Conservation (phyloP, 2,888 invertebrate genomes). For the Drosophila neoperkinsi region DNA sequence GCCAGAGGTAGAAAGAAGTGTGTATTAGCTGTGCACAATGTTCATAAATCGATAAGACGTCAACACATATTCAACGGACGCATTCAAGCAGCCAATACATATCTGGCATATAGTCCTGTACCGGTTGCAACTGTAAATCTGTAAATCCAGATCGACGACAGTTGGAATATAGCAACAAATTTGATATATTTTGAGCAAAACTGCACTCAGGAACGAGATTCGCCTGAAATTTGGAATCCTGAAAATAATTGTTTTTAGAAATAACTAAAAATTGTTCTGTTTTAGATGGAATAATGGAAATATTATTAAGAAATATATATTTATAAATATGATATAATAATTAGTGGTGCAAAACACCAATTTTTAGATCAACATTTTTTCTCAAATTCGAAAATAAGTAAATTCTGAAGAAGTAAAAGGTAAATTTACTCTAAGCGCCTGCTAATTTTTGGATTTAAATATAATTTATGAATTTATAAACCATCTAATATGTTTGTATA, state of each 20-base stretch:
- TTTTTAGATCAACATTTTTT: background rate
- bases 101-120: background rate
- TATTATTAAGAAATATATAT: background rate
- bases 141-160: background rate
- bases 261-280: background rate
- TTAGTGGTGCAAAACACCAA: background rate
- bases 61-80: background rate
- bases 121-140: background rate
- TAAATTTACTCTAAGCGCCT: no score
- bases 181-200: background rate
- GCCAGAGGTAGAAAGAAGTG: background rate
- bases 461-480: background rate
- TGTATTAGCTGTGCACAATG: background rate
- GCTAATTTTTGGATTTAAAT: background rate
- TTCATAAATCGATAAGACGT: background rate
- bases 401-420: background rate
- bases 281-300: background rate
- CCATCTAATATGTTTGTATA: background rate
- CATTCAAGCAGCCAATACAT: background rate
- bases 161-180: background rate
- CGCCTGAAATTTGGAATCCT: background rate
- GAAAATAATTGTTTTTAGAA: no score
- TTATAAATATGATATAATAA: background rate
- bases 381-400: background rate
- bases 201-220: background rate